Evolutionary conservation across 1,140 invertebrate genomes (phyloP).

Genomic region (Microplitis demolitor): DNA sequence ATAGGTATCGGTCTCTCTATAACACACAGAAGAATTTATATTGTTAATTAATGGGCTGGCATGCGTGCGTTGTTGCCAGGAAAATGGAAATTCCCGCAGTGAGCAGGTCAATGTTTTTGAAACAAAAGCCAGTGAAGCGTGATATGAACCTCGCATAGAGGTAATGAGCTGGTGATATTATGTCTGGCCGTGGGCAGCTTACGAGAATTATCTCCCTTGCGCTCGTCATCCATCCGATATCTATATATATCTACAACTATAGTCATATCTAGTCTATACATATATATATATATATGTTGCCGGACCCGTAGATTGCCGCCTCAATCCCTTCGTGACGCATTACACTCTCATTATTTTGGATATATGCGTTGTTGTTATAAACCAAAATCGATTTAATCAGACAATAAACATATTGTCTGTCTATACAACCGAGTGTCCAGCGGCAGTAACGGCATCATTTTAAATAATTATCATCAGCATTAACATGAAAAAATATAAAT

Average conservation of each 20-base stretch:
- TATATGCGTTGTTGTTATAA: too few relatives aligned
- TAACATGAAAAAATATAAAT: too few relatives aligned
- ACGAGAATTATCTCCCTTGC: not conserved
- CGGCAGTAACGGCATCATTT: too few relatives aligned
- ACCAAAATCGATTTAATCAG: too few relatives aligned
- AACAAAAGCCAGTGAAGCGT: slow-evolving; percentile 37
- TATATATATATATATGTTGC: too few relatives aligned
- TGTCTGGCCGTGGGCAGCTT: slow-evolving; percentile 16
- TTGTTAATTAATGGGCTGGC: slow-evolving; percentile 22
- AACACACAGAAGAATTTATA: slow-evolving; percentile 5
- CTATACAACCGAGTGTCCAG: too few relatives aligned
- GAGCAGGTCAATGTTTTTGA: slow-evolving; percentile 41
- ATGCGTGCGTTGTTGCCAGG: not conserved
- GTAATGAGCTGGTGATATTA: slow-evolving; percentile 48
- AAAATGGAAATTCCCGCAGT: slow-evolving; percentile 15
- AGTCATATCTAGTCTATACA: too few relatives aligned
- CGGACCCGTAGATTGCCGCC: slow-evolving; percentile 31
- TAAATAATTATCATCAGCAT: too few relatives aligned
- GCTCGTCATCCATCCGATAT: slow-evolving; percentile 39
- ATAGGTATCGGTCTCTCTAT: not conserved
- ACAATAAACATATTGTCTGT: too few relatives aligned
- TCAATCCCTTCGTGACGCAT: too few relatives aligned
- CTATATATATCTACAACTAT: slow-evolving; percentile 7
- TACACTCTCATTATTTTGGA: too few relatives aligned
- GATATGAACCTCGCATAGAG: slow-evolving; percentile 36